Conservation (phyloP, 92 coral and sea anemone genomes). For the Meandrina meandrites region DNA sequence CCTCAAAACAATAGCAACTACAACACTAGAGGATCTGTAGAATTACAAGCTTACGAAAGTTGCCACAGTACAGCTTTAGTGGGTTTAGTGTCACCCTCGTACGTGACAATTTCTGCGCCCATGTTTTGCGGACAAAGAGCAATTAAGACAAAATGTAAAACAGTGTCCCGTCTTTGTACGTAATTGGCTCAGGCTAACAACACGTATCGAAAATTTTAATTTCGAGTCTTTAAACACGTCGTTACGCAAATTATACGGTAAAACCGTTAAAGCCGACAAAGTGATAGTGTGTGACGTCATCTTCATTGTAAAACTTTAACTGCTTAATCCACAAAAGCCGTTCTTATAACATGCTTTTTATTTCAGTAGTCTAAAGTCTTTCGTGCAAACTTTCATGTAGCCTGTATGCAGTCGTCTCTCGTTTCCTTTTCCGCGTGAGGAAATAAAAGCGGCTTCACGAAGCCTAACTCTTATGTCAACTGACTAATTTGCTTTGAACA, state of each 20-base stretch:
- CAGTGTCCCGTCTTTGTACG: background rate
- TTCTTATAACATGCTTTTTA: background rate
- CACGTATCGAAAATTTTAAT: background rate
- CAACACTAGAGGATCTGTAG: too few relatives aligned
- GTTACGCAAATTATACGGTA: background rate
- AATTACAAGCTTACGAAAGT: too few relatives aligned
- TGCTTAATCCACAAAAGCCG: background rate
- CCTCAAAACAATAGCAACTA: too few relatives aligned
- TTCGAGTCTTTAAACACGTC: background rate
- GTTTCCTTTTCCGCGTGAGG: too few relatives aligned
- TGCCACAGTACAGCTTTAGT: too few relatives aligned
- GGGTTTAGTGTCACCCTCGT: background rate
- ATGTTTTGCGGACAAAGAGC: background rate
- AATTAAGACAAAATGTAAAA: background rate
- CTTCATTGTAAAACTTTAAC: background rate
- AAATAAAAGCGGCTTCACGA: too few relatives aligned
- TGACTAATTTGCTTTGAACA: background rate
- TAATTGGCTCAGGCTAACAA: background rate
- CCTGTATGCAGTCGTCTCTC: too few relatives aligned
- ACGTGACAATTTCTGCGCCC: background rate
- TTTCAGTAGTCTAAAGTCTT: background rate
- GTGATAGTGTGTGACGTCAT: background rate
- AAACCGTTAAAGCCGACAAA: background rate
- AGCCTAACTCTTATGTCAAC: too few relatives aligned
- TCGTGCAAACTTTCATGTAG: background rate